Conservation (phyloP, 2,888 invertebrate genomes). For the Drosophila mimetica region DNA sequence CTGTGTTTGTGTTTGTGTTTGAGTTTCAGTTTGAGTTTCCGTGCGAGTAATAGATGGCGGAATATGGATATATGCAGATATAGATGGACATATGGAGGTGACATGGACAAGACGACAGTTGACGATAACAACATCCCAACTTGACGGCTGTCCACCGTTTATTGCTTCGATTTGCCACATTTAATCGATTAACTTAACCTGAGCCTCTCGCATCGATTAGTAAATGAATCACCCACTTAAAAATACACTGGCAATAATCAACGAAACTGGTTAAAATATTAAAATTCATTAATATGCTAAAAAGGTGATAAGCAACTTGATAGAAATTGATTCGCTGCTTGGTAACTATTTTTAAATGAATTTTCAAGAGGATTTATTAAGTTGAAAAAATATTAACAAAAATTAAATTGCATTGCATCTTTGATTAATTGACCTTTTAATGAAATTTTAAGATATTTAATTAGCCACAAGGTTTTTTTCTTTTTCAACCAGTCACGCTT, state of each 20-base stretch:
- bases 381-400: too few relatives aligned
- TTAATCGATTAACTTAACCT: conserved; percentile 13
- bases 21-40: not conserved
- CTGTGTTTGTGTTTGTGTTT: not conserved
- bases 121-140: conserved; percentile 5
- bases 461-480: not conserved
- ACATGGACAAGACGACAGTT: conserved; percentile 4
- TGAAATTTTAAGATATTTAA: not conserved
- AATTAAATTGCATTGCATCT: too few relatives aligned
- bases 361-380: not conserved
- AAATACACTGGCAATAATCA: not conserved
- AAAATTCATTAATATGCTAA: not conserved
- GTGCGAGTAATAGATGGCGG: not conserved
- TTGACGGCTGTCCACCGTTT: conserved; percentile 7
- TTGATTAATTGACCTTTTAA: too few relatives aligned
- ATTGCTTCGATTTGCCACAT: conserved; percentile 15
- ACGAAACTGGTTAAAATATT: not conserved
- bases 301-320: not conserved
- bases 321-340: not conserved
- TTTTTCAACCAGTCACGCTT: not conserved
- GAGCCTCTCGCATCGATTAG: not conserved
- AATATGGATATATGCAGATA: not conserved
- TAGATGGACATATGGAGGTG: not conserved
- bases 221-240: conserved; percentile 6
- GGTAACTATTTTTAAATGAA: not conserved